Conservation (phyloP, 2,797 vertebrate genomes). For the Siniperca undulata region DNA sequence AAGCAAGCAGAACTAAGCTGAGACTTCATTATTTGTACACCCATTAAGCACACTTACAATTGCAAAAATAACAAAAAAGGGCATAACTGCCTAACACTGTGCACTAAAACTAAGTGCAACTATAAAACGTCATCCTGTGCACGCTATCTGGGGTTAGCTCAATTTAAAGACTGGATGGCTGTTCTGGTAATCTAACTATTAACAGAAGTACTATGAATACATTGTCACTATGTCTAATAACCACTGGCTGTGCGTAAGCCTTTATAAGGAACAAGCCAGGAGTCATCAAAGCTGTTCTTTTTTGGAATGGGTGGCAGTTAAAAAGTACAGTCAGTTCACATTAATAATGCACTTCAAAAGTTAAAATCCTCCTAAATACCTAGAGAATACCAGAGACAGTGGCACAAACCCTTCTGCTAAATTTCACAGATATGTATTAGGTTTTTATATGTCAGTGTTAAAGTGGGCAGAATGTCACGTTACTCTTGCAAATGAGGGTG, state of each 20-base stretch:
- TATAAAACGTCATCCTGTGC: conserved; percentile 61
- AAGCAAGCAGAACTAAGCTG: conserved; percentile 80
- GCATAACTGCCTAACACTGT: conserved; percentile 65
- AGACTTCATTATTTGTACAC: conserved; percentile 76
- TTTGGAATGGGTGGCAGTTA: conserved; percentile 79
- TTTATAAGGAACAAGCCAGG: conserved; percentile 51
- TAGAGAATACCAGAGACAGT: conserved; percentile 78
- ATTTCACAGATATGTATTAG: conserved; percentile 85
- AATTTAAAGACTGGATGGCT: conserved; percentile 57
- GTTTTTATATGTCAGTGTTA: conserved; percentile 82
- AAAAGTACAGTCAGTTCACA: conserved; percentile 76
- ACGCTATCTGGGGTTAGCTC: conserved; percentile 55
- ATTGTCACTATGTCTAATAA: conserved; percentile 54
- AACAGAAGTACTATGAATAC: conserved; percentile 56
- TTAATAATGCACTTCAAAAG: conserved; percentile 80
- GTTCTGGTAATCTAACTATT: conserved; percentile 63
- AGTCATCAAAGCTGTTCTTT: conserved; percentile 45
- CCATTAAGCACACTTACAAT: conserved; percentile 68
- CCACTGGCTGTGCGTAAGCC: conserved; percentile 43
- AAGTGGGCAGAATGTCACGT: conserved; percentile 80
- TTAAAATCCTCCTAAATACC: conserved; percentile 71
- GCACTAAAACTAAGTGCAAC: conserved; percentile 72
- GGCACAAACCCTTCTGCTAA: conserved; percentile 84
- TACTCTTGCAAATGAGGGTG: conserved; percentile 68
- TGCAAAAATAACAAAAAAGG: conserved; percentile 61